Evolutionary conservation across 2,888 invertebrate genomes (phyloP).

Genomic region (Orthonevra nobilis): DNA sequence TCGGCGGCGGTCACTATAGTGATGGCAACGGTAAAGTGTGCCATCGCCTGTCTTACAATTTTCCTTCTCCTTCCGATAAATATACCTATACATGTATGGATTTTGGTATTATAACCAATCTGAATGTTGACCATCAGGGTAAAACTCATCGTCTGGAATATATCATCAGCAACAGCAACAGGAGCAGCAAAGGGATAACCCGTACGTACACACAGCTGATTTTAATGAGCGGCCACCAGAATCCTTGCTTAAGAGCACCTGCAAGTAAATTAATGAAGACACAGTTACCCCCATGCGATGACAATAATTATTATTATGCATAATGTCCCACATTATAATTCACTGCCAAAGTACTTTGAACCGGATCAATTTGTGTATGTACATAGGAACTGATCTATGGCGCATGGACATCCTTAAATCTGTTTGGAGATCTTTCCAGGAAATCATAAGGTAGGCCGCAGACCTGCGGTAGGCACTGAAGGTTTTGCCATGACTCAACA

Average conservation of each 20-base stretch:
- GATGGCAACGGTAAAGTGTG: constrained; percentile 67
- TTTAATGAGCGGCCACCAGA: constrained; percentile 67
- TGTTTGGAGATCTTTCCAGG: constrained; percentile 34
- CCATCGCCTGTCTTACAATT: constrained; percentile 53
- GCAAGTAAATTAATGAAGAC: constrained; percentile 67
- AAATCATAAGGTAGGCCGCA: constrained; percentile 56
- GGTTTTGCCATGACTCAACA: constrained; percentile 21
- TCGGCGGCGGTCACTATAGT: constrained; percentile 12
- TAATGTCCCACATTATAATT: constrained; percentile 35
- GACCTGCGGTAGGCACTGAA: constrained; percentile 29
- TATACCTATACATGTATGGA: constrained; percentile 13
- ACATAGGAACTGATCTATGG: constrained; percentile 31
- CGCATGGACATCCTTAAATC: constrained; percentile 33
- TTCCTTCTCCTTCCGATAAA: constrained; percentile 37
- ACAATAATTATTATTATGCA: constrained; percentile 49
- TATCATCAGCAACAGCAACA: constrained; percentile 33
- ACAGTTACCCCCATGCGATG: constrained; percentile 16
- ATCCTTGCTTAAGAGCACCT: constrained; percentile 62
- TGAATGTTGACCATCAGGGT: constrained; percentile 47
- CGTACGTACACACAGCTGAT: constrained; percentile 59
- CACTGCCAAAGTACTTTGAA: constrained; percentile 12
- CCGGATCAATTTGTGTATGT: constrained; percentile 13
- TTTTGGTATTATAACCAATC: constrained; percentile 45
- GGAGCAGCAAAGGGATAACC: constrained; percentile 40
- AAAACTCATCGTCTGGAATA: constrained; percentile 28